Percentiles rank a stretch among this genome's conserved stretches.
Evolutionary conservation across 1,140 invertebrate genomes (phyloP).

Genomic region (Nomia melanderi): DNA sequence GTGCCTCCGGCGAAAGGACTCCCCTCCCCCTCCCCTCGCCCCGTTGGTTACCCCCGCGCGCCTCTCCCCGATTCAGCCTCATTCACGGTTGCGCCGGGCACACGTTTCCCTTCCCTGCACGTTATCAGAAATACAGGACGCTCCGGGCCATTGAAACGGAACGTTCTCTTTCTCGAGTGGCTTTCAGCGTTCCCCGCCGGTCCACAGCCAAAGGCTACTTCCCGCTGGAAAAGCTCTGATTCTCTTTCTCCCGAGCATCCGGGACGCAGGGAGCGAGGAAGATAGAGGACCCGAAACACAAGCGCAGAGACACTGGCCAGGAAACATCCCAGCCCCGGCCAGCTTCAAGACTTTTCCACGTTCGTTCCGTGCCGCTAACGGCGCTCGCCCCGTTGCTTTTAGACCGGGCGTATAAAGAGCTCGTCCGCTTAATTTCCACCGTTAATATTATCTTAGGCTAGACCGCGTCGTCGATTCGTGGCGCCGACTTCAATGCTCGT

Average conservation of each 20-base stretch:
- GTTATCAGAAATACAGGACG: slow-evolving; percentile 47
- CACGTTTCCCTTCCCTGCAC: background rate
- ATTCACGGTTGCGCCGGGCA: background rate
- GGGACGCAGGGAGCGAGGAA: background rate
- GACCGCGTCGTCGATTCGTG: background rate
- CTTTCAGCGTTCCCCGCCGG: slow-evolving; percentile 38
- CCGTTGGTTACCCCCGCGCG: too few species aligned
- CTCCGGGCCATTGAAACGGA: slow-evolving; percentile 28
- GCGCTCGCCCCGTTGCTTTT: background rate
- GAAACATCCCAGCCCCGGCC: background rate
- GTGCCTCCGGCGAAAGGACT: slow-evolving; percentile 17
- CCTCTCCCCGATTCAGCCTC: slow-evolving; percentile 7
- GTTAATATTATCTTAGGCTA: slow-evolving; percentile 10
- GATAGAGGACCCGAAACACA: background rate
- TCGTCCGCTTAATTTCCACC: slow-evolving; percentile 13
- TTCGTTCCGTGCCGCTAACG: background rate
- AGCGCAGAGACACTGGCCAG: background rate
- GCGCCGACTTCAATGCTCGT: too few species aligned
- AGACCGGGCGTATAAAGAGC: background rate
- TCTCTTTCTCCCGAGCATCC: slow-evolving; percentile 3
- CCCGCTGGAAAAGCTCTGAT: slow-evolving; percentile 14
- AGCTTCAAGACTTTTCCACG: background rate
- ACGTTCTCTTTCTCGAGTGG: slow-evolving; percentile 42
- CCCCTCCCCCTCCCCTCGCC: slow-evolving; percentile 22
- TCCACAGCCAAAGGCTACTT: slow-evolving; percentile 38